Evolutionary conservation across 2,113 vertebrate genomes (phyloP).

Genomic region (Cinclus cinclus): DNA sequence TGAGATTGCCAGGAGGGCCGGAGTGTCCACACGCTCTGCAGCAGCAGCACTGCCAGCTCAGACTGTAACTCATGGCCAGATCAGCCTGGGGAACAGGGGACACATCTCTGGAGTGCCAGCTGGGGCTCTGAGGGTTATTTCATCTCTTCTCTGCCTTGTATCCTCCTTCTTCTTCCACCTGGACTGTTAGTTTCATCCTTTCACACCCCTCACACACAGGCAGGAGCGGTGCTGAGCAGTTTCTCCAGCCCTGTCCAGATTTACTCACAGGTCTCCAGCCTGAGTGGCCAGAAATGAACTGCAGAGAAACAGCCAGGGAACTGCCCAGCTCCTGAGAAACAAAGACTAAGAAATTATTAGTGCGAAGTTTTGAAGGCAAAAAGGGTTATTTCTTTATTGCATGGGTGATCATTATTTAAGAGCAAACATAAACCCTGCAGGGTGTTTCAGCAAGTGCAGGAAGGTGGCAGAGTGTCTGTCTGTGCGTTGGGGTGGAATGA

Average conservation of each 20-base stretch:
- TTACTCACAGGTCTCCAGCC: background rate
- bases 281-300: background rate
- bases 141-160: background rate
- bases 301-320: background rate
- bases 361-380: background rate
- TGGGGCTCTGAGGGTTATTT: background rate
- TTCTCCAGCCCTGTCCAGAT: background rate
- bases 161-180: background rate
- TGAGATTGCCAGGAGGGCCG: background rate
- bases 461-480: background rate
- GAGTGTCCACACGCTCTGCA: rapidly evolving
- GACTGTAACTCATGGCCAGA: background rate
- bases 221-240: background rate
- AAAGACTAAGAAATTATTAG: background rate
- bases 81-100: background rate
- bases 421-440: background rate
- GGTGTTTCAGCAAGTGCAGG: background rate
- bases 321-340: background rate
- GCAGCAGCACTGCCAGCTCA: background rate
- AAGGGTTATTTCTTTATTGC: background rate
- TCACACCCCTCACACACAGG: no score
- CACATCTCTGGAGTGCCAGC: background rate
- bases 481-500: background rate
- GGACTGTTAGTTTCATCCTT: background rate
- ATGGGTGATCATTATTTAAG: background rate